Evolutionary conservation across 2,113 vertebrate genomes (phyloP).

Genomic region (Scomber japonicus): DNA sequence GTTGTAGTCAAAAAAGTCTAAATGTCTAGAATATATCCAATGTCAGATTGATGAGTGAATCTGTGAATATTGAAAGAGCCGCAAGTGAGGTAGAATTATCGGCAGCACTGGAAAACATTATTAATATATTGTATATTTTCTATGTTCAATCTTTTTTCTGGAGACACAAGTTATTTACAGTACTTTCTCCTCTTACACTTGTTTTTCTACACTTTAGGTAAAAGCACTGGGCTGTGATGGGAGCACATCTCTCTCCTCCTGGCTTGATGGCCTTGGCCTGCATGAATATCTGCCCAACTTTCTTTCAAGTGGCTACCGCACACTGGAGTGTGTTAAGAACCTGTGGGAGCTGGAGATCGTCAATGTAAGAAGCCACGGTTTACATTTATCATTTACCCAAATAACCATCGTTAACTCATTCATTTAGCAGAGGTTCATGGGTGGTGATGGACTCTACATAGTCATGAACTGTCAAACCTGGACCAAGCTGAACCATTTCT

Average conservation of each 20-base stretch:
- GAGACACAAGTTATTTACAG: neutral
- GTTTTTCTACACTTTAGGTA: slow-evolving; percentile 83
- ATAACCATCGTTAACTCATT: too few species aligned
- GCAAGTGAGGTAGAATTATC: slow-evolving; percentile 3
- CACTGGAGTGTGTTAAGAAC: slow-evolving; percentile 96
- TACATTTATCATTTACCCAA: neutral
- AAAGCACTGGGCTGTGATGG: slow-evolving; percentile 94
- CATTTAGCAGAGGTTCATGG: too few species aligned
- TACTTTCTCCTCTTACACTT: neutral
- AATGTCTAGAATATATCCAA: too few species aligned
- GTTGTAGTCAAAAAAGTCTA: too few species aligned
- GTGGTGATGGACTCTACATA: too few species aligned
- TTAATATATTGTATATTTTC: neutral
- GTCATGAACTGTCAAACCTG: neutral
- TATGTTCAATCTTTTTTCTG: neutral
- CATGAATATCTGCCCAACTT: slow-evolving; percentile 97
- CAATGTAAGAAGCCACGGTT: slow-evolving; percentile 87
- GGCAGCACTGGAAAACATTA: neutral
- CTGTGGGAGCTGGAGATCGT: slow-evolving; percentile 99
- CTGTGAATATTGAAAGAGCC: too few species aligned
- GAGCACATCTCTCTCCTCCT: slow-evolving; percentile 91
- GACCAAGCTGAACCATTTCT: neutral
- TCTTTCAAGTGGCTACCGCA: slow-evolving; percentile 95
- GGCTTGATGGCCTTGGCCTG: slow-evolving; percentile 93
- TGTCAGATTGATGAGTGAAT: too few species aligned